phyloP scores from a whole-genome alignment of 2,888 invertebrate genomes.

The Troides helena region DNA sequence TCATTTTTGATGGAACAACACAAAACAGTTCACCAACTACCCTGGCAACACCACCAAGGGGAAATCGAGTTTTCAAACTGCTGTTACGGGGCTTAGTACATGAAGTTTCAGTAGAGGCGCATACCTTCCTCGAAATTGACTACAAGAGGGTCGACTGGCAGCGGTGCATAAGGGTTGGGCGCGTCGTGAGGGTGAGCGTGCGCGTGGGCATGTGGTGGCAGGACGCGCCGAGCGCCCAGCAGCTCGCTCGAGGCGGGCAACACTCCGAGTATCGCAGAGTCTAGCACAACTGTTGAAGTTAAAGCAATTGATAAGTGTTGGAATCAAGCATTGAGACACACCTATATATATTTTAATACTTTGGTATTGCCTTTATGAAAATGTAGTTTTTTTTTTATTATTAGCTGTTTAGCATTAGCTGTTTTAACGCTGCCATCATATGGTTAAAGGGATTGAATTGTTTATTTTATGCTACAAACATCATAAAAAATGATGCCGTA shows the following conservation, averaged over 20 bases:
- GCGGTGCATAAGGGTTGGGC: slow-evolving; percentile 59
- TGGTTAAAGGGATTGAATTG: too few relatives aligned
- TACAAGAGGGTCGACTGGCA: slow-evolving; percentile 85
- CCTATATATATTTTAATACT: too few relatives aligned
- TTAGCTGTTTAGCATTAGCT: too few relatives aligned
- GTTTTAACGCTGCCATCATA: too few relatives aligned
- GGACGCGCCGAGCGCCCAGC: slow-evolving; percentile 54
- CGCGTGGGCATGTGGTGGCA: slow-evolving; percentile 46
- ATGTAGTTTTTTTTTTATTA: too few relatives aligned
- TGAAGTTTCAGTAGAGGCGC: slow-evolving; percentile 84
- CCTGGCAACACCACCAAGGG: background rate
- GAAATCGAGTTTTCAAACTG: slow-evolving; percentile 45
- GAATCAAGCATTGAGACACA: too few relatives aligned
- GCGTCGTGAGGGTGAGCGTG: slow-evolving; percentile 41
- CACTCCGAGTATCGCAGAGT: slow-evolving; percentile 70
- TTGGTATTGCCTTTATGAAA: too few relatives aligned
- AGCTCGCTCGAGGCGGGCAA: slow-evolving; percentile 60
- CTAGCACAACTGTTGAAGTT: slow-evolving; percentile 56
- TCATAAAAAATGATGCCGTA: too few relatives aligned
- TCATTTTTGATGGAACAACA: slow-evolving; percentile 11
- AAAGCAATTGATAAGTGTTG: background rate
- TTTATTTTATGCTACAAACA: too few relatives aligned
- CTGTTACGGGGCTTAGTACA: slow-evolving; percentile 58
- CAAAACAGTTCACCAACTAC: slow-evolving; percentile 9
- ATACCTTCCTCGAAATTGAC: slow-evolving; percentile 92